Percentiles rank a stretch among this genome's conserved stretches.
Evolutionary conservation across 2,113 vertebrate species (phyloP).

Genomic region (Nanorana parkeri): DNA sequence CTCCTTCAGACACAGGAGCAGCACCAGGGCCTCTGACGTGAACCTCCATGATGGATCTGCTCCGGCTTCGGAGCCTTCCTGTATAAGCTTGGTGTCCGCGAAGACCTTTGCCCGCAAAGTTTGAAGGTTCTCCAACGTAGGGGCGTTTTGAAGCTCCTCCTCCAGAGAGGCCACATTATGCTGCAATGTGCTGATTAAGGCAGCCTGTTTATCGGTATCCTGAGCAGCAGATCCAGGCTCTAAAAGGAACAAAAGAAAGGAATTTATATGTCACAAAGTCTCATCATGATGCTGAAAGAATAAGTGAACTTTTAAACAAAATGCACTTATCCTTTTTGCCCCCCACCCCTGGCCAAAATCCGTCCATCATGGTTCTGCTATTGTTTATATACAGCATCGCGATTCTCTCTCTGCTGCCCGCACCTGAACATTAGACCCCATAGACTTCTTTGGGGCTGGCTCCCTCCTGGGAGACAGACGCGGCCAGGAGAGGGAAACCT

Average conservation of each 20-base stretch:
- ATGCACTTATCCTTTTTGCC: too few species aligned
- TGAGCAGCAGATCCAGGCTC: neutral
- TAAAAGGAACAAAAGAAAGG: neutral
- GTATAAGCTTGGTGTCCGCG: constrained; percentile 63
- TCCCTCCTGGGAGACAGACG: too few species aligned
- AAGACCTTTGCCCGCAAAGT: constrained; percentile 65
- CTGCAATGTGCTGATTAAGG: constrained; percentile 72
- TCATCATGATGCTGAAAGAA: neutral
- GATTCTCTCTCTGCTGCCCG: too few species aligned
- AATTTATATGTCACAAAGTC: neutral
- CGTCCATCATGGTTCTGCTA: too few species aligned
- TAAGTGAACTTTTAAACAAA: too few species aligned
- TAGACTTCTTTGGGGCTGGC: too few species aligned
- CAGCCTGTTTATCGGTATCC: constrained; percentile 65
- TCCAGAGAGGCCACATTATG: constrained; percentile 72
- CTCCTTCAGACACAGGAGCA: constrained; percentile 77
- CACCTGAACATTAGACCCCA: too few species aligned
- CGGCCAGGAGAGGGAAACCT: too few species aligned
- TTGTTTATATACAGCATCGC: too few species aligned
- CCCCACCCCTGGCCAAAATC: too few species aligned
- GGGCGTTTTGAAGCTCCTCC: constrained; percentile 69
- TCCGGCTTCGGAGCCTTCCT: constrained; percentile 18
- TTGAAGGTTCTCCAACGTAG: constrained; percentile 65
- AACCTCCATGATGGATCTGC: constrained; percentile 78
- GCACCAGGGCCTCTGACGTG: constrained; percentile 77